phyloP scores from a whole-genome alignment of 2,113 vertebrate genomes.

The Cisticola juncidis region DNA sequence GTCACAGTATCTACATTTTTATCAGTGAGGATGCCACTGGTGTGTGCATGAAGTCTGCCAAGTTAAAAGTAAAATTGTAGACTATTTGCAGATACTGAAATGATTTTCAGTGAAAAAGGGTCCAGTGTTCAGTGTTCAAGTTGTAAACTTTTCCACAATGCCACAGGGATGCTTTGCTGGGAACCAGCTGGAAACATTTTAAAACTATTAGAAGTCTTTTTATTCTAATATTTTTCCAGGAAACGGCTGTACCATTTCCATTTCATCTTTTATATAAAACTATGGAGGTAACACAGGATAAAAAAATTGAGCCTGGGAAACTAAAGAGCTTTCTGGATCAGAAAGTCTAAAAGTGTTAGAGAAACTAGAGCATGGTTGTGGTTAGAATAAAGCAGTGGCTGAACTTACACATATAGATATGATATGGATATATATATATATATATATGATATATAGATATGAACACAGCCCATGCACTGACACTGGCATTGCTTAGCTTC shows the following conservation, averaged over 20 bases:
- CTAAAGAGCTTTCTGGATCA: not conserved
- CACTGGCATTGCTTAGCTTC: not conserved
- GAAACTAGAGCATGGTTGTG: not conserved
- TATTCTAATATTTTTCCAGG: not conserved
- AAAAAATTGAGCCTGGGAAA: not conserved
- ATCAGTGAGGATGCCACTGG: not conserved
- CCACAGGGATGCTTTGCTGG: not conserved
- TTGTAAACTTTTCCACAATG: not conserved
- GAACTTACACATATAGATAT: rapidly evolving
- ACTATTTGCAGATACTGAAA: not conserved
- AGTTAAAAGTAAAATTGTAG: not conserved
- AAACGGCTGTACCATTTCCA: not conserved
- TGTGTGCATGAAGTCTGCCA: not conserved
- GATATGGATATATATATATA: too few species aligned
- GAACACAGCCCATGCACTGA: not conserved
- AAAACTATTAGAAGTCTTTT: not conserved
- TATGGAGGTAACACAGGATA: not conserved
- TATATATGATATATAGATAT: rapidly evolving
- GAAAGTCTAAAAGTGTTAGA: not conserved
- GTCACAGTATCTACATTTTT: not conserved
- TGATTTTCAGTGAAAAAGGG: not conserved
- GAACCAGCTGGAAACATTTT: not conserved
- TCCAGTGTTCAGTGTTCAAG: not conserved
- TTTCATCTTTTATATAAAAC: not conserved
- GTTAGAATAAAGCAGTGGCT: not conserved